Evolutionary conservation across 1,140 invertebrate species (phyloP).

Genomic region (Asbolus verrucosus): DNA sequence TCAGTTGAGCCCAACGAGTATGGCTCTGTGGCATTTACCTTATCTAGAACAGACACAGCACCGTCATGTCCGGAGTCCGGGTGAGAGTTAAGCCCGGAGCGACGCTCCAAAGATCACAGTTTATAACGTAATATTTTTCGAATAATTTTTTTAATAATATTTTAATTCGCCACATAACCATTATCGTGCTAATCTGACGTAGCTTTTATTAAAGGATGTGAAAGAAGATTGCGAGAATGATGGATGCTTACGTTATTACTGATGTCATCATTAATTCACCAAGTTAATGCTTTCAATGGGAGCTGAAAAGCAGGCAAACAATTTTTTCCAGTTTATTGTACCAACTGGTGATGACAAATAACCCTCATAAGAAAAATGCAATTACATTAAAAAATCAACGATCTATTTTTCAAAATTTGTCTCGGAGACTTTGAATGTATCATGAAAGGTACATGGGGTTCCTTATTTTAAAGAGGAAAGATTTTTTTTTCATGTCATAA

Average conservation of each 20-base stretch:
- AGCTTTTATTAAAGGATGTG: background rate
- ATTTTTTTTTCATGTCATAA: too few species aligned
- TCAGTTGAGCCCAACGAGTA: background rate
- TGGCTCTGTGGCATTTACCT: background rate
- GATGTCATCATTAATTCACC: slow-evolving; percentile 23
- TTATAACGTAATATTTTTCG: slow-evolving; percentile 11
- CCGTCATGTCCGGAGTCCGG: background rate
- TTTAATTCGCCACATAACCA: background rate
- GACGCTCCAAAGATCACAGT: background rate
- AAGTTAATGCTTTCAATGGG: slow-evolving; percentile 6
- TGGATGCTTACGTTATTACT: slow-evolving; percentile 12
- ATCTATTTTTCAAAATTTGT: too few species aligned
- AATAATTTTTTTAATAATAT: slow-evolving; percentile 4
- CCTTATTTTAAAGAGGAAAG: too few species aligned
- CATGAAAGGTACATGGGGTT: too few species aligned
- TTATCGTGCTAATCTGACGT: slow-evolving; percentile 4
- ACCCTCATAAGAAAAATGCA: too few species aligned
- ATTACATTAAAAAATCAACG: too few species aligned
- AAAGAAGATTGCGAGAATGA: slow-evolving; percentile 14
- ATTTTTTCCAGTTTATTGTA: background rate
- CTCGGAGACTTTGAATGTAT: too few species aligned
- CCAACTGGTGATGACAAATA: too few species aligned
- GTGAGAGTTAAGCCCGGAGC: slow-evolving; percentile 7
- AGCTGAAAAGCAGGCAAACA: background rate
- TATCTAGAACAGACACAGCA: slow-evolving; percentile 2